Percentiles rank a stretch among this genome's conserved stretches.
Conservation (phyloP, 2,888 invertebrate species). For the Myathropa florea region DNA sequence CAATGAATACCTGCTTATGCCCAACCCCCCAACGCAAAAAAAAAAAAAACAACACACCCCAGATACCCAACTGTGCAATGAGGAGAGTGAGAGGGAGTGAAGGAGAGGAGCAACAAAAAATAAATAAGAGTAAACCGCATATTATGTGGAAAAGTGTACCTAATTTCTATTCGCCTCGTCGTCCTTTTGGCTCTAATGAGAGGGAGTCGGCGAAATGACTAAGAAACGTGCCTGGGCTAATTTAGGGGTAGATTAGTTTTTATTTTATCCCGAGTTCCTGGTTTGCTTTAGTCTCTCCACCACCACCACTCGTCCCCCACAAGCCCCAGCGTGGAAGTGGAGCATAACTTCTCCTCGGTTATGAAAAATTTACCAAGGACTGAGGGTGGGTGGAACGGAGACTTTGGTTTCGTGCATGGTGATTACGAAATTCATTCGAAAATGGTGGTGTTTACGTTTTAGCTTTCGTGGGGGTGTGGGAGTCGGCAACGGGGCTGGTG, state of each 20-base stretch:
- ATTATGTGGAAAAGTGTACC: conserved; percentile 59
- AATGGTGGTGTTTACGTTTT: background rate
- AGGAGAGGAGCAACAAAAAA: background rate
- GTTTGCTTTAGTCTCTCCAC: background rate
- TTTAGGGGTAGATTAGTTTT: conserved; percentile 56
- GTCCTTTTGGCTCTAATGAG: conserved; percentile 40
- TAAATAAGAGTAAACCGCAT: conserved; percentile 49
- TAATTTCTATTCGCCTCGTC: conserved; percentile 41
- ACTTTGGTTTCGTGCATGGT: background rate
- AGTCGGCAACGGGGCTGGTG: background rate
- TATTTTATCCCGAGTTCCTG: conserved; percentile 31
- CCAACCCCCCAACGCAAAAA: too few species aligned
- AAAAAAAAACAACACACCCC: background rate
- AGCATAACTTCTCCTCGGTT: conserved; percentile 9
- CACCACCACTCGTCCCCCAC: background rate
- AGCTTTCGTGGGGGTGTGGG: background rate
- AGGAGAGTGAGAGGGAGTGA: background rate
- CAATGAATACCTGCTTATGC: conserved; percentile 5
- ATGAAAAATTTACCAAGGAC: conserved; percentile 9
- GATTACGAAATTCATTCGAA: conserved; percentile 47
- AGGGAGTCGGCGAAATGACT: conserved; percentile 23
- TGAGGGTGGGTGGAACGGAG: background rate
- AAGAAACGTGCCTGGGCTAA: conserved; percentile 54
- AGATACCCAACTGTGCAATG: background rate
- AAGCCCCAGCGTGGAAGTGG: background rate